Evolutionary conservation across 1,140 invertebrate species (phyloP), one percentile per base, ranked within the genome.

Genomic region (Lysiphlebus fabarum): DNA sequence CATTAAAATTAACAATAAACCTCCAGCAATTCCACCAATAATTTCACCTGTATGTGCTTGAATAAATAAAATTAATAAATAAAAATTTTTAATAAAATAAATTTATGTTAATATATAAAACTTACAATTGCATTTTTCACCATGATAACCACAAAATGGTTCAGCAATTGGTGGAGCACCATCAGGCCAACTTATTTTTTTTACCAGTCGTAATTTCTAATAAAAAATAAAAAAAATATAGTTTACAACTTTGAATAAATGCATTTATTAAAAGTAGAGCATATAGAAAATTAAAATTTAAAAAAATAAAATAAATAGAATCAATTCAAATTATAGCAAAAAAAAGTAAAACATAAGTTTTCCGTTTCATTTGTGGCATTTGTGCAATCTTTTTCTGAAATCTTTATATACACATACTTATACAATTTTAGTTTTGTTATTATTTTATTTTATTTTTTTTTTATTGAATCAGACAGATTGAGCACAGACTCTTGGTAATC

Each of bases 81-180:
- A 17, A 41, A 48, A n/a, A 45, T 42, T 14, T 14, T 54, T 34
- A 5, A 6, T 38, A 9, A 54, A 42, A 9, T 17, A 54, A 54
- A 55, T 43, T 26, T 55, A 9, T 1, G 12, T 8, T n/a, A n/a
- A 37, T 9, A 38, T n/a, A 48, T 43, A 59, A 53, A 58, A 53
- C 87, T 86, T 82, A 92, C 90, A 87, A 65, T 89, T 87, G 69
- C 95, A 96, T 79, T 95, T 92, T 79, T 95, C 92, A 45, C 90
- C 91, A 34, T 86, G 81, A 77, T 95, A 99, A 6, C 96, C 96
- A 74, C 96, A 99, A 5, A 79, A 78, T 5, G 96, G 96, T 68
- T 95, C 93, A n/a, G 94, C 92, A n/a, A 92, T 82, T 0, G 95
- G 95, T 17, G 88, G 88, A 44, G 80, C 75, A 33, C 84, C 83